These are phyloP conservation scores for Oeneis ivallda DNA, from an alignment of 2,888 invertebrate genomes.

Conservation along the genomic window DNA sequence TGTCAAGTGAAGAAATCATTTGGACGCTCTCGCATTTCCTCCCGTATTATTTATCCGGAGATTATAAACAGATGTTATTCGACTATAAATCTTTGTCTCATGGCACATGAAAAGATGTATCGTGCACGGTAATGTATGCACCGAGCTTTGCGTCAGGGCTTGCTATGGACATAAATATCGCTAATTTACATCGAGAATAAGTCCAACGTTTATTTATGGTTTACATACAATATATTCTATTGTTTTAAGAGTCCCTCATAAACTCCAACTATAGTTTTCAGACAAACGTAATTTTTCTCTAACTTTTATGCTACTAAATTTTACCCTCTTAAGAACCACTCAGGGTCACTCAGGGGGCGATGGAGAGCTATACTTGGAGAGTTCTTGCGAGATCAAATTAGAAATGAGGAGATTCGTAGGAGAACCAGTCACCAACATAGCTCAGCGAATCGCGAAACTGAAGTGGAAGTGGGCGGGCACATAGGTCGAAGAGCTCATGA, in stretches of 20 bases:
- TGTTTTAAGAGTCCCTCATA: background rate
- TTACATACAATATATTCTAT: background rate
- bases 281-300: too few species aligned
- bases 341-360: too few species aligned
- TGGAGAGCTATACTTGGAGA: too few species aligned
- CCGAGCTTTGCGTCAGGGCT: conserved; percentile 30
- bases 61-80: conserved; percentile 76
- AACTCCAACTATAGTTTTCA: too few species aligned
- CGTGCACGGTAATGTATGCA: conserved; percentile 14
- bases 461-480: too few species aligned
- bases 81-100: conserved; percentile 68
- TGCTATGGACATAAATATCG: conserved; percentile 27
- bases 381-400: too few species aligned
- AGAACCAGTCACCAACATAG: too few species aligned
- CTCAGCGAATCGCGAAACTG: too few species aligned
- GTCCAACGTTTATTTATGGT: background rate
- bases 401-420: too few species aligned
- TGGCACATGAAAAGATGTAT: conserved; percentile 38
- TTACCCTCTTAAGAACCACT: too few species aligned
- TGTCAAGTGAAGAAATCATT: conserved; percentile 67
- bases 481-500: too few species aligned
- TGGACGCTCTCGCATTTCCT: conserved; percentile 59
- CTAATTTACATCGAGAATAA: conserved; percentile 1
- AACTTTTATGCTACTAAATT: too few species aligned
- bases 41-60: conserved; percentile 62